A percentile compares a stretch with the other conserved stretches of the same genome.
phyloP scores from a whole-genome alignment of 2,888 invertebrate species.

The Acrocyrtus sp. region DNA sequence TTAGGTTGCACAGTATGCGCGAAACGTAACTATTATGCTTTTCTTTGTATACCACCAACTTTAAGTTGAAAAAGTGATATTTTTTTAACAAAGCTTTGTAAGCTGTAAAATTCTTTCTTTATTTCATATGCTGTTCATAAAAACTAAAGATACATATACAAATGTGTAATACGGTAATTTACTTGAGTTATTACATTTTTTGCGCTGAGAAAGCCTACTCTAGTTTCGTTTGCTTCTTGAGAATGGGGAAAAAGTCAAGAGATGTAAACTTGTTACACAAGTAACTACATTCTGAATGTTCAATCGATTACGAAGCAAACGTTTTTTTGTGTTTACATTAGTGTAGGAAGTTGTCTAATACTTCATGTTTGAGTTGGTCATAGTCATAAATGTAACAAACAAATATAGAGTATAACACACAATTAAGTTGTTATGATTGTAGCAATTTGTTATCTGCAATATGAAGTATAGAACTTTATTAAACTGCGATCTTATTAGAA shows the following conservation, averaged over 20 bases:
- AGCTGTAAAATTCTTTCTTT: constrained; percentile 18
- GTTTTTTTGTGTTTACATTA: not conserved
- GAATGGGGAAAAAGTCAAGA: not conserved
- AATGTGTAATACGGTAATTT: not conserved
- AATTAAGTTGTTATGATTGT: not conserved
- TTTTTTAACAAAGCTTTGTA: constrained; percentile 34
- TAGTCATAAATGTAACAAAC: not conserved
- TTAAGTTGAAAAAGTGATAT: constrained; percentile 33
- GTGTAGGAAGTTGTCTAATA: not conserved
- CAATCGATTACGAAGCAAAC: not conserved
- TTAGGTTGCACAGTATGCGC: too few species aligned
- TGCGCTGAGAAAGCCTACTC: not conserved
- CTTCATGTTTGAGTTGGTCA: not conserved
- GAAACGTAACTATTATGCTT: too few species aligned
- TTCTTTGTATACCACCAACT: not conserved
- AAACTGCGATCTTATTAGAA: not conserved
- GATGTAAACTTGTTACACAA: too few species aligned
- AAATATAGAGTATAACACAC: not conserved
- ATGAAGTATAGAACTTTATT: not conserved
- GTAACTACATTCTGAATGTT: too few species aligned
- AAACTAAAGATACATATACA: constrained; percentile 4
- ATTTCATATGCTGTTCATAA: constrained; percentile 14
- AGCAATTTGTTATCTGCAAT: not conserved
- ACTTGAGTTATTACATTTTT: not conserved
- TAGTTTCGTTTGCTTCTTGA: not conserved